Conservation (phyloP, 2,888 invertebrate genomes). For the Heteromurus nitidus region DNA sequence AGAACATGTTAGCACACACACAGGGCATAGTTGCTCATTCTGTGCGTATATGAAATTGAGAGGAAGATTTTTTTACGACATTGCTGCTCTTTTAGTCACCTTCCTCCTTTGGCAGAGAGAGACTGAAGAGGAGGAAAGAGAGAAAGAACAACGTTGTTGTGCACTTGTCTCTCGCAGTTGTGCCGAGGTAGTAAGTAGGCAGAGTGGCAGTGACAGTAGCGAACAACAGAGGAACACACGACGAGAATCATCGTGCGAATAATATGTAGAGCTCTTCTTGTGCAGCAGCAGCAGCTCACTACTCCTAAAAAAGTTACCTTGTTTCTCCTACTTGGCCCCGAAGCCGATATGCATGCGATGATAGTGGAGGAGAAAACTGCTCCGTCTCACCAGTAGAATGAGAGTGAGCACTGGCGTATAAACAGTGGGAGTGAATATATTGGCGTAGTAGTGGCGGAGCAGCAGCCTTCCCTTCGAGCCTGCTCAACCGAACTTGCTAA, state of each 20-base stretch:
- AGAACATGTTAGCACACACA: too few species aligned
- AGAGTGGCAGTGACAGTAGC: background rate
- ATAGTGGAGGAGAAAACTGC: background rate
- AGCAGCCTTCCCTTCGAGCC: too few species aligned
- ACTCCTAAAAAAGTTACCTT: background rate
- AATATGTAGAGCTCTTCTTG: too few species aligned
- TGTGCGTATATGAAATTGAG: slow-evolving; percentile 50
- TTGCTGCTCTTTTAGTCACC: slow-evolving; percentile 51
- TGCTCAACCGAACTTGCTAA: too few species aligned
- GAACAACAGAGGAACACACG: background rate
- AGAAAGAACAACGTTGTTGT: slow-evolving; percentile 23
- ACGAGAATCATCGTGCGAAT: background rate
- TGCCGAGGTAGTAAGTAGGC: background rate
- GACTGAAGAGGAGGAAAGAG: background rate
- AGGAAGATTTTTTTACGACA: slow-evolving; percentile 28
- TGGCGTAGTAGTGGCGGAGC: slow-evolving; percentile 19
- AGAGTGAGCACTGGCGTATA: background rate
- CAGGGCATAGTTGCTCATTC: slow-evolving; percentile 14
- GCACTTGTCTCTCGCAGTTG: slow-evolving; percentile 10
- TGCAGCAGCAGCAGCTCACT: too few species aligned
- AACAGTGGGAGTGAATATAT: slow-evolving; percentile 20
- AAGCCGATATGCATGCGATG: background rate
- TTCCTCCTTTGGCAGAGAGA: slow-evolving; percentile 24
- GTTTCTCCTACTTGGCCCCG: too few species aligned
- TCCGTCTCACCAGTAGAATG: background rate